phyloP scores from a whole-genome alignment of 1,140 invertebrate species.

The Drosophila sucinea region DNA sequence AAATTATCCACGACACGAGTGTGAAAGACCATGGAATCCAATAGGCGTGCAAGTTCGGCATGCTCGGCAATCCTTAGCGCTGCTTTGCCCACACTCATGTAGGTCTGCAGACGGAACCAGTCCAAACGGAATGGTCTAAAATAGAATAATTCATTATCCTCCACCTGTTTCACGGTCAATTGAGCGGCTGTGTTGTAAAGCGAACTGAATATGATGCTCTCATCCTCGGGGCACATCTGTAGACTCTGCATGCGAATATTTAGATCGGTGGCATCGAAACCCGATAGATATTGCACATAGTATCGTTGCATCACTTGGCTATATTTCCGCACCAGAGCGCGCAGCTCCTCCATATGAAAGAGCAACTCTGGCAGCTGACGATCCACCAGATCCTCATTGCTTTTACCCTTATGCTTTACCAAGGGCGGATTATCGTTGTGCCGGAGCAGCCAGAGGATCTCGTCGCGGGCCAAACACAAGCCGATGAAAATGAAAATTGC shows the following conservation, averaged over 20 bases:
- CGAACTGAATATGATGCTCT: slow-evolving; percentile 96
- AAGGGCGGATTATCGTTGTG: slow-evolving; percentile 97
- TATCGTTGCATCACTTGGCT: slow-evolving; percentile 99
- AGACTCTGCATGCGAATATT: slow-evolving; percentile 96
- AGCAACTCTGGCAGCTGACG: slow-evolving; percentile 97
- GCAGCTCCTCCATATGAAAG: slow-evolving; percentile 98
- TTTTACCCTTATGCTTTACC: slow-evolving; percentile 91
- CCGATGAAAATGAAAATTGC: slow-evolving; percentile 98
- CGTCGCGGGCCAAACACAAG: slow-evolving; percentile 96
- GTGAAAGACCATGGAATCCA: slow-evolving; percentile 98
- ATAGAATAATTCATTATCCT: slow-evolving; percentile 98
- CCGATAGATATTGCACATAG: slow-evolving; percentile 98
- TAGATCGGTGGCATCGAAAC: slow-evolving; percentile 96
- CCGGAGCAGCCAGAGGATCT: slow-evolving; percentile 97
- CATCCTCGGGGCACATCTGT: slow-evolving; percentile 95
- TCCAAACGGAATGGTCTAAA: slow-evolving; percentile 97
- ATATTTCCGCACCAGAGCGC: slow-evolving; percentile 96
- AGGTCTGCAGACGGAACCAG: slow-evolving; percentile 98
- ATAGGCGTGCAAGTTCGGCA: slow-evolving; percentile 92
- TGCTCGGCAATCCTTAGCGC: slow-evolving; percentile 93
- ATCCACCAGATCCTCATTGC: slow-evolving; percentile 95
- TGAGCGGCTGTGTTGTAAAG: slow-evolving; percentile 94
- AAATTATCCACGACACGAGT: slow-evolving; percentile 99
- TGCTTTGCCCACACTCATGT: slow-evolving; percentile 93
- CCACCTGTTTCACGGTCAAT: slow-evolving; percentile 97